These are phyloP conservation scores for Zaprionus gabonicus DNA, from an alignment of 1,140 invertebrate genomes.

Conservation along the genomic window DNA sequence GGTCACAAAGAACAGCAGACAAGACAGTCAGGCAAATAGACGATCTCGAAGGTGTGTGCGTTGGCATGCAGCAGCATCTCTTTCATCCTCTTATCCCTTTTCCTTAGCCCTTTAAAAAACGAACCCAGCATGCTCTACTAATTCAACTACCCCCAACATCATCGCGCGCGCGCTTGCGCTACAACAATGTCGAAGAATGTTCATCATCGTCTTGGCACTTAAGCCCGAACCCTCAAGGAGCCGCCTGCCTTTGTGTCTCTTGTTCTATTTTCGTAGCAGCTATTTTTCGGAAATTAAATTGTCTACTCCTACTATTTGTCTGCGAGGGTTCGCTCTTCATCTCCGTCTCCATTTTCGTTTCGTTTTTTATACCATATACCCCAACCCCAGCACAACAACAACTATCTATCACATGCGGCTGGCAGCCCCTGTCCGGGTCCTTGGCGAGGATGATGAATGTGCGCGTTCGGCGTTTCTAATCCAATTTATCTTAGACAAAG, in stretches of 20 bases:
- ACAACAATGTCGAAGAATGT: slow-evolving; percentile 25
- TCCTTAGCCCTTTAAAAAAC: slow-evolving; percentile 35
- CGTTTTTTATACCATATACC: slow-evolving; percentile 62
- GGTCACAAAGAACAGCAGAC: slow-evolving; percentile 37
- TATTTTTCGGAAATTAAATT: slow-evolving; percentile 78
- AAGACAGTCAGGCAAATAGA: slow-evolving; percentile 11
- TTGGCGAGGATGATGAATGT: slow-evolving; percentile 67
- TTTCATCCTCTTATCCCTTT: slow-evolving; percentile 23
- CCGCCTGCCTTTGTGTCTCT: slow-evolving; percentile 46
- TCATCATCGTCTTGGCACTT: slow-evolving; percentile 37
- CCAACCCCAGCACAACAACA: slow-evolving; percentile 27
- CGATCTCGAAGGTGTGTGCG: slow-evolving; percentile 59
- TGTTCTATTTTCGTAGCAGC: slow-evolving; percentile 34
- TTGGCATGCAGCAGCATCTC: slow-evolving; percentile 48
- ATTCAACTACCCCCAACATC: slow-evolving; percentile 47
- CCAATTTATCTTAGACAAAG: slow-evolving; percentile 81
- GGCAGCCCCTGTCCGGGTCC: slow-evolving; percentile 15
- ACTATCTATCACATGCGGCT: slow-evolving; percentile 69
- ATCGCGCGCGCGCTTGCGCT: slow-evolving; percentile 33
- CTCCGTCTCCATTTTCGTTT: slow-evolving; percentile 7
- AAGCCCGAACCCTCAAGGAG: slow-evolving; percentile 45
- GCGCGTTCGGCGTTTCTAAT: slow-evolving; percentile 78
- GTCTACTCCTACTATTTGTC: slow-evolving; percentile 80
- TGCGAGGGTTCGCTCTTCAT: slow-evolving; percentile 41
- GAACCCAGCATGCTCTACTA: slow-evolving; percentile 64